These are phyloP conservation scores for Cabera pusaria DNA, from an alignment of 2,888 invertebrate genomes.

Conservation along the genomic window DNA sequence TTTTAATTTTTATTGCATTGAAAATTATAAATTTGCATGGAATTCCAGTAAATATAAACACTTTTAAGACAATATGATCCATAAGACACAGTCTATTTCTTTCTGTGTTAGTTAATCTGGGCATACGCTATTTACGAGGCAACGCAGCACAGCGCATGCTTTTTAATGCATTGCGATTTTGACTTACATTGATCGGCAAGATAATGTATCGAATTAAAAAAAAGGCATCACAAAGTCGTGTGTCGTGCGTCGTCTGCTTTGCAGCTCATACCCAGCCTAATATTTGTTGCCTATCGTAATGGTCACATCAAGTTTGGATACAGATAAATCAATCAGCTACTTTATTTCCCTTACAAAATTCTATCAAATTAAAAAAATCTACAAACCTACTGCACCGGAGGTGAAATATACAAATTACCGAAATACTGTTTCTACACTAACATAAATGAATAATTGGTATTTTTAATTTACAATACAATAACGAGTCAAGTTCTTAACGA, in stretches of 20 bases:
- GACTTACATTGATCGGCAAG: no score
- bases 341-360: conserved; percentile 49
- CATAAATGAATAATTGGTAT: conserved; percentile 48
- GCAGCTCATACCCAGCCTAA: no score
- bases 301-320: conserved; percentile 1
- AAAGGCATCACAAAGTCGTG: no score
- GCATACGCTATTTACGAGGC: no score
- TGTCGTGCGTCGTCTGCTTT: no score
- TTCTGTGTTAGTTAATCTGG: not conserved
- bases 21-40: no score
- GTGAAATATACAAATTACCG: conserved; percentile 54
- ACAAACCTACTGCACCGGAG: conserved; percentile 61
- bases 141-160: no score
- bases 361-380: conserved; percentile 66
- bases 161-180: no score
- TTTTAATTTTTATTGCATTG: no score
- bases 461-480: conserved; percentile 49
- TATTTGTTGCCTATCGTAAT: conserved; percentile 2
- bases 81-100: not conserved
- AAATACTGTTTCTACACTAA: conserved; percentile 76
- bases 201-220: no score
- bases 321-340: conserved; percentile 14
- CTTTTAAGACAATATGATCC: no score
- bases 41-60: no score
- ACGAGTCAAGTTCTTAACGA: conserved; percentile 55